Evolutionary conservation across 1,140 invertebrate genomes (phyloP).

Genomic region (Lucilia cuprina): DNA sequence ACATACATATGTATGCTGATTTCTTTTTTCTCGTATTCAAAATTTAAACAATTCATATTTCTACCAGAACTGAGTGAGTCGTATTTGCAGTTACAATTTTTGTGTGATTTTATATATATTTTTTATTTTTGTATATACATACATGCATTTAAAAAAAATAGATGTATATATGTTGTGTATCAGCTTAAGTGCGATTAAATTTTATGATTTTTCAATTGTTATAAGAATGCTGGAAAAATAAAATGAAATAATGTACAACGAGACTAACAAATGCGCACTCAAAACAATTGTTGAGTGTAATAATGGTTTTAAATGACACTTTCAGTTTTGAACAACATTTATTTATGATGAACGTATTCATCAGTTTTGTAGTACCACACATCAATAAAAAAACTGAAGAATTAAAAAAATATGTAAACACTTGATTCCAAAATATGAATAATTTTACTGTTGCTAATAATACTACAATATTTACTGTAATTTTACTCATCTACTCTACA

Average conservation of each 20-base stretch:
- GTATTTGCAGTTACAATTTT: background rate
- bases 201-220: constrained; percentile 32
- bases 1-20: no score
- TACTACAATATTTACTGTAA: no score
- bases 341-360: background rate
- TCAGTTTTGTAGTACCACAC: background rate
- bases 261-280: constrained; percentile 6
- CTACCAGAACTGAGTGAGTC: background rate
- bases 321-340: background rate
- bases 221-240: constrained; percentile 16
- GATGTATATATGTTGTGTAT: background rate
- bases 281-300: constrained; percentile 7
- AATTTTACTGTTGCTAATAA: no score
- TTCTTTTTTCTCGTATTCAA: no score
- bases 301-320: constrained; percentile 33
- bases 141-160: background rate
- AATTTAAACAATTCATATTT: no score
- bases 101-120: background rate
- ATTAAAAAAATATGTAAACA: no score
- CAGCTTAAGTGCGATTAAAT: constrained; percentile 29
- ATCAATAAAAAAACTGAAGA: no score
- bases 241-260: constrained; percentile 8
- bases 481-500: no score
- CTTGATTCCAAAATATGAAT: no score
- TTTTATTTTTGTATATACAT: background rate